These are phyloP conservation scores for Trichechus manatus DNA, from an alignment of 2,113 vertebrate genomes.

Conservation along the genomic window DNA sequence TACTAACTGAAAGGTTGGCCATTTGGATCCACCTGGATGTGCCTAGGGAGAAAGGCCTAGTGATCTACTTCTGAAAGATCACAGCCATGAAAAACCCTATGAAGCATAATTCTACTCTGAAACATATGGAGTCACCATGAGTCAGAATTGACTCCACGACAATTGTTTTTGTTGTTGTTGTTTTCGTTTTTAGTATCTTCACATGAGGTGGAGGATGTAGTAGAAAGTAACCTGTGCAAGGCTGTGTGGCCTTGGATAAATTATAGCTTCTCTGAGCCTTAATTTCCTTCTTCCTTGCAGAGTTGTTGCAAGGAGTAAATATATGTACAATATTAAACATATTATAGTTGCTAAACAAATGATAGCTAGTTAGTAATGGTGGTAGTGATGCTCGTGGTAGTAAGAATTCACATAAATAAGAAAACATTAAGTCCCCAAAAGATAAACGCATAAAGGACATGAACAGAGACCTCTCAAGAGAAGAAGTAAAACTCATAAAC, in stretches of 20 bases:
- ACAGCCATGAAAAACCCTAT: neutral
- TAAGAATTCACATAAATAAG: neutral
- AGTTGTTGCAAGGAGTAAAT: neutral
- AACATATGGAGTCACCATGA: neutral
- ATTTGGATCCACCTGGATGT: no score
- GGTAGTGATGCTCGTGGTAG: neutral
- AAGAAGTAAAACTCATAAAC: conserved; percentile 43
- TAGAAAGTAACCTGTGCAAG: neutral
- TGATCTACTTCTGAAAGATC: neutral
- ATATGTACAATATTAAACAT: neutral
- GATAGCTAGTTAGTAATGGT: neutral
- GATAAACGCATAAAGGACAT: neutral
- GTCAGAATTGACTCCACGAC: neutral
- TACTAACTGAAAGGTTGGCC: no score
- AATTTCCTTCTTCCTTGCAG: neutral
- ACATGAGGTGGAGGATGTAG: neutral
- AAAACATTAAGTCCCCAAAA: neutral
- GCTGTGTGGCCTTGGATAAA: neutral
- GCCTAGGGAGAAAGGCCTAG: no score
- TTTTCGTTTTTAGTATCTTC: neutral
- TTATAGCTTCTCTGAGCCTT: neutral
- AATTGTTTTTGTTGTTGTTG: neutral
- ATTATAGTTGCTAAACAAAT: neutral
- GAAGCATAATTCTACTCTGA: neutral
- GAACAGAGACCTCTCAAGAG: conserved; percentile 13